Evolutionary conservation across 2,113 vertebrate species (phyloP).

Genomic region (Arizona elegans): DNA sequence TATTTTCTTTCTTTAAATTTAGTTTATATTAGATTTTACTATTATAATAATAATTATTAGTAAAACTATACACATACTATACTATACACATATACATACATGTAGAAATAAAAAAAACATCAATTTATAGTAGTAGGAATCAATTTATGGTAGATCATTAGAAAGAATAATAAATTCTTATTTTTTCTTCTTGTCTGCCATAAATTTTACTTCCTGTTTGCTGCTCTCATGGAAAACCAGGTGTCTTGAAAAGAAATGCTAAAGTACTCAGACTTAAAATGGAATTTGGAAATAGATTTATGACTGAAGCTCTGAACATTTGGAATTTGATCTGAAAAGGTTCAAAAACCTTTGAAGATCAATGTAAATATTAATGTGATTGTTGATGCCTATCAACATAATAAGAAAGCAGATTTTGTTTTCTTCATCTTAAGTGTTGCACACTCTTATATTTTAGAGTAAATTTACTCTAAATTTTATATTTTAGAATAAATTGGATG

Average conservation of each 20-base stretch:
- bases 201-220: background rate
- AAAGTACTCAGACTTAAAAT: background rate
- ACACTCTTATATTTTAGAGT: background rate
- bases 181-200: background rate
- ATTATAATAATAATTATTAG: background rate
- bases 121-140: background rate
- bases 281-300: background rate
- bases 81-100: too few species aligned
- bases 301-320: background rate
- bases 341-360: background rate
- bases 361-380: background rate
- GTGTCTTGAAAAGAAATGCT: background rate
- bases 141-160: background rate
- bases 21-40: background rate
- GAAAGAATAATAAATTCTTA: background rate
- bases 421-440: constrained; percentile 3
- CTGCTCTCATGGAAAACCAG: background rate
- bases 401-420: background rate
- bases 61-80: background rate
- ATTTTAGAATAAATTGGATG: background rate
- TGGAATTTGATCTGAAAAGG: background rate
- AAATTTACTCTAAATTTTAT: background rate
- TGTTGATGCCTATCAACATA: background rate
- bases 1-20: background rate
- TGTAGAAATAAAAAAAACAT: background rate